These are phyloP conservation scores for Petrolisthes cinctipes DNA, from an alignment of 2,888 invertebrate species.

Conservation along the genomic window DNA sequence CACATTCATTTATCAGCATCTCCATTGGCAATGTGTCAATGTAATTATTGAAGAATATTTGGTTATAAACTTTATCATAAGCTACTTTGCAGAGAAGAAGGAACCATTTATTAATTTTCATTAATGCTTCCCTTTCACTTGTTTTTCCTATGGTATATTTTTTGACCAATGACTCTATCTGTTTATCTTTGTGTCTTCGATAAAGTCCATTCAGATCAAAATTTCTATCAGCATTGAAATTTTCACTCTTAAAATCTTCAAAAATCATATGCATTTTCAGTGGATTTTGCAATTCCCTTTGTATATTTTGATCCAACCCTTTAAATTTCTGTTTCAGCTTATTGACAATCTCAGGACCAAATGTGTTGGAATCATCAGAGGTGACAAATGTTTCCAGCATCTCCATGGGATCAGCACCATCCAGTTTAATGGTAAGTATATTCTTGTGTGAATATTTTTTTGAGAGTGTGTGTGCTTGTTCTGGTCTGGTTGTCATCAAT, in stretches of 20 bases:
- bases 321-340: neutral
- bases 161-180: neutral
- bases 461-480: neutral
- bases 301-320: neutral
- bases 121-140: conserved; percentile 1
- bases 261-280: conserved; percentile 3
- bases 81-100: conserved; percentile 7
- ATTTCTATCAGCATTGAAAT: neutral
- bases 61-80: neutral
- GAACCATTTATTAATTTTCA: conserved; percentile 27
- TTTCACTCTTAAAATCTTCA: neutral
- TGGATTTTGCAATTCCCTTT: conserved; percentile 26
- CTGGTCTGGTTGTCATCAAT: conserved; percentile 21
- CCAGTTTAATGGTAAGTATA: neutral
- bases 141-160: conserved; percentile 1
- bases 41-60: neutral
- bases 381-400: neutral
- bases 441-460: neutral
- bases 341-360: neutral
- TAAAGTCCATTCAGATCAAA: conserved; percentile 26
- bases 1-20: conserved; percentile 17
- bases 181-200: neutral
- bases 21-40: neutral
- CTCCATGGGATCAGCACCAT: conserved; percentile 18
- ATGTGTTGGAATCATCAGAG: neutral